Conservation (phyloP, 2,113 vertebrate genomes). For the Seriola quinqueradiata region DNA sequence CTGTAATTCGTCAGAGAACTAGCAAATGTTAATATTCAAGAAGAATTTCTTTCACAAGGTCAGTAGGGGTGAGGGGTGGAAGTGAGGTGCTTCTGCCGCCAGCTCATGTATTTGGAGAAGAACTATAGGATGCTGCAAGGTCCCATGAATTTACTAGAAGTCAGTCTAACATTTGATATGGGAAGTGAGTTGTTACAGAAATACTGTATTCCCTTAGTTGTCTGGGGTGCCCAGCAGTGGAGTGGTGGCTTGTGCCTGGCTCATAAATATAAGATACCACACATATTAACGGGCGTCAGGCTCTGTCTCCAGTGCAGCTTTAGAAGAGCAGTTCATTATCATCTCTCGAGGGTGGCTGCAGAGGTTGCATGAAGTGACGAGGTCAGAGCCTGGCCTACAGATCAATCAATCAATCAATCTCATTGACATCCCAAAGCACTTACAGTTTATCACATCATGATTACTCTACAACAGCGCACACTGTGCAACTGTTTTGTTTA, state of each 20-base stretch:
- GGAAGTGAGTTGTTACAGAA: no score
- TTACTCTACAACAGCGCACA: slow-evolving; percentile 8
- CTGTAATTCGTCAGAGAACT: no score
- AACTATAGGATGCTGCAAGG: no score
- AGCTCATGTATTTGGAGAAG: no score
- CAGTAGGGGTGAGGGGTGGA: no score
- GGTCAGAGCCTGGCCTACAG: slow-evolving; percentile 18
- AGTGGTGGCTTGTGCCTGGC: not conserved
- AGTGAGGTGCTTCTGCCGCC: no score
- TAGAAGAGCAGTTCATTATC: slow-evolving; percentile 23
- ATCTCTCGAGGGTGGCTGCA: not conserved
- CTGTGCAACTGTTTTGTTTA: slow-evolving; percentile 29
- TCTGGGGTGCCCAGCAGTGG: not conserved
- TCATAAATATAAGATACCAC: not conserved
- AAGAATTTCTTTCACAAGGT: no score
- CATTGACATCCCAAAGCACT: slow-evolving; percentile 3
- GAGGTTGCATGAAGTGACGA: not conserved
- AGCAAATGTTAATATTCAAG: no score
- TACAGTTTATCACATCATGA: slow-evolving; percentile 35
- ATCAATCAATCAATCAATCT: slow-evolving; percentile 31
- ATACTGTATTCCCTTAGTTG: not conserved
- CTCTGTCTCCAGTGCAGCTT: not conserved
- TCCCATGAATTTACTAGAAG: no score
- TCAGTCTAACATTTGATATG: no score
- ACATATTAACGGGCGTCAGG: not conserved